phyloP scores from a whole-genome alignment of 2,797 vertebrate species.

The Falco peregrinus region DNA sequence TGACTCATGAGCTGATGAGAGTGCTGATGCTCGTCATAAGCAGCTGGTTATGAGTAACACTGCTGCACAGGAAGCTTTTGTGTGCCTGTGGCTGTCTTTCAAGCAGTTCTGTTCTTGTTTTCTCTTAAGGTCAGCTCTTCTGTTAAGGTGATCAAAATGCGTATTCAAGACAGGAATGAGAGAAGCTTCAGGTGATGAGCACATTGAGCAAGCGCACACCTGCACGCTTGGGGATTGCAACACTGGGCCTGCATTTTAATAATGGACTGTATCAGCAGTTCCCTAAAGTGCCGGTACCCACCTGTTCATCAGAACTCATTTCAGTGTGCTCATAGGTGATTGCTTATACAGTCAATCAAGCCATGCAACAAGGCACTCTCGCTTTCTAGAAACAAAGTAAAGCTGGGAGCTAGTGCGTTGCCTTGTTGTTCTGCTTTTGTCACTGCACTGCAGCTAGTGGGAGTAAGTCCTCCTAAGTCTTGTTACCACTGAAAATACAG shows the following conservation, averaged over 20 bases:
- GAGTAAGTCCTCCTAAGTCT: not conserved
- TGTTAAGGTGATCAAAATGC: not conserved
- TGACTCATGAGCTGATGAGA: slow-evolving; percentile 17
- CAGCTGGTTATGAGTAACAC: slow-evolving; percentile 48
- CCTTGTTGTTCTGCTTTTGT: not conserved
- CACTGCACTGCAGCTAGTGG: not conserved
- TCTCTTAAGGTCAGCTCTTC: slow-evolving; percentile 17
- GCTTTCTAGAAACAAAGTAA: not conserved
- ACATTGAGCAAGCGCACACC: rapidly evolving
- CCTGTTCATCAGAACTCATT: not conserved
- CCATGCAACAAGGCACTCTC: not conserved
- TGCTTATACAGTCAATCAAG: not conserved
- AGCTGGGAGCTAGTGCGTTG: not conserved
- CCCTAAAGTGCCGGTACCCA: not conserved
- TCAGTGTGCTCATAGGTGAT: not conserved
- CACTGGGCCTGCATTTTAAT: not conserved
- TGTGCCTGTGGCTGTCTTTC: not conserved
- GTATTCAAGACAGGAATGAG: not conserved
- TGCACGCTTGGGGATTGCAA: not conserved
- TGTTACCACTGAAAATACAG: not conserved
- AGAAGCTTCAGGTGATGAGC: not conserved
- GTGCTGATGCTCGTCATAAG: slow-evolving; percentile 12
- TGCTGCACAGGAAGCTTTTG: slow-evolving; percentile 12
- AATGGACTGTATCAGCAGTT: not conserved
- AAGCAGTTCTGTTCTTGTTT: not conserved